Percentiles rank a stretch among this genome's conserved stretches.
Evolutionary conservation across 1,140 invertebrate species (phyloP).

Genomic region (Hyposmocoma kahamanoa): DNA sequence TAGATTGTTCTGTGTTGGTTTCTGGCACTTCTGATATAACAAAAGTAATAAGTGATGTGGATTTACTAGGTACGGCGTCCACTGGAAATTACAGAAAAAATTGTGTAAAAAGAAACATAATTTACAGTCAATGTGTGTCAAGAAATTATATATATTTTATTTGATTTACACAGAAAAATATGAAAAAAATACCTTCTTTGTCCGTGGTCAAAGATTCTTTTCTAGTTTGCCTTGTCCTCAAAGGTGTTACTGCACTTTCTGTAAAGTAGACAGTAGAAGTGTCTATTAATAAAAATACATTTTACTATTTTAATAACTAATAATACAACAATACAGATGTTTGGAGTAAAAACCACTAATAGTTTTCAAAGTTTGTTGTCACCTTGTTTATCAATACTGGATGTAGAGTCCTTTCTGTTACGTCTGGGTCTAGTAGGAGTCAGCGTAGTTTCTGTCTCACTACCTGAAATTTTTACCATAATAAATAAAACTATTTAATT

Average conservation of each 20-base stretch:
- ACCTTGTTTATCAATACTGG: constrained; percentile 52
- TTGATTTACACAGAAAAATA: neutral
- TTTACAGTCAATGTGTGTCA: too few relatives aligned
- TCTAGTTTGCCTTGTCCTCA: neutral
- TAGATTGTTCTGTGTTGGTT: constrained; percentile 14
- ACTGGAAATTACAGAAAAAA: too few relatives aligned
- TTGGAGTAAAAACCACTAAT: too few relatives aligned
- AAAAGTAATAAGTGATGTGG: constrained; percentile 24
- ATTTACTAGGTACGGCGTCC: constrained; percentile 16
- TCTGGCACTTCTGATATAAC: constrained; percentile 45
- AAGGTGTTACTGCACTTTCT: neutral
- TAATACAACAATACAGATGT: too few relatives aligned
- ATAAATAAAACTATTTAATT: neutral
- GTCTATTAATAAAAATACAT: neutral
- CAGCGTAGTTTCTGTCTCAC: constrained; percentile 43
- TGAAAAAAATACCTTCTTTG: too few relatives aligned
- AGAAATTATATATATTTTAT: neutral
- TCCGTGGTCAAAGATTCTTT: too few relatives aligned
- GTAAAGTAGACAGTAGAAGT: neutral
- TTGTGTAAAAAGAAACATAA: too few relatives aligned
- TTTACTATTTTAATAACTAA: too few relatives aligned
- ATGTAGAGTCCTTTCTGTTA: constrained; percentile 52
- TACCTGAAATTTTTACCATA: constrained; percentile 29
- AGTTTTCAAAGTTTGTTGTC: neutral
- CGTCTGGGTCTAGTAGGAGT: constrained; percentile 48